These are phyloP conservation scores for Chloroclysta siterata DNA, from an alignment of 2,888 invertebrate species.

Conservation along the genomic window DNA sequence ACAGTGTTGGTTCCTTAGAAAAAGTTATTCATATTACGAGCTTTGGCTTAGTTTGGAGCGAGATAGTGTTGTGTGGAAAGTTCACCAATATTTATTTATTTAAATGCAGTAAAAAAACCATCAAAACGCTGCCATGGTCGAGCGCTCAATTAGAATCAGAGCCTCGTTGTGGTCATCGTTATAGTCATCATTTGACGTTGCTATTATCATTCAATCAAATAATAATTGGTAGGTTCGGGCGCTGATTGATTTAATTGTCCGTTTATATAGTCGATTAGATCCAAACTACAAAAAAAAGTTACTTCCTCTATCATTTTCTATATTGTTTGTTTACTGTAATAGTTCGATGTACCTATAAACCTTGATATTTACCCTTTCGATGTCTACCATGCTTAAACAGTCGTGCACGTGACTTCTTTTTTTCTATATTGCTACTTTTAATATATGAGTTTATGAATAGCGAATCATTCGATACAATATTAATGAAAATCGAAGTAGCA, in stretches of 20 bases:
- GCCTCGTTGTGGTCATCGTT: constrained; percentile 49
- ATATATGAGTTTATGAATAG: constrained; percentile 8
- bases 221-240: constrained; percentile 7
- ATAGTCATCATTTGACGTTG: constrained; percentile 23
- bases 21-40: too few relatives aligned
- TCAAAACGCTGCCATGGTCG: background rate
- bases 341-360: background rate
- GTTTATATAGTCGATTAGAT: constrained; percentile 13
- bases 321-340: background rate
- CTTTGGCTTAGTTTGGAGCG: too few relatives aligned
- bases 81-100: too few relatives aligned
- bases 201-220: constrained; percentile 7
- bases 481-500: constrained; percentile 45
- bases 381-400: too few relatives aligned
- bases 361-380: too few relatives aligned
- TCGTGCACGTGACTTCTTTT: too few relatives aligned
- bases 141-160: constrained; percentile 48
- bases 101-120: too few relatives aligned
- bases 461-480: constrained; percentile 20
- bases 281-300: constrained; percentile 6
- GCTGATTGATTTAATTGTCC: constrained; percentile 37
- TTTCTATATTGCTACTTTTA: too few relatives aligned
- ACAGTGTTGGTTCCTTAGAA: too few relatives aligned
- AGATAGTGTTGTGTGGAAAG: too few relatives aligned
- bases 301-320: constrained; percentile 8